Evolutionary conservation across 2,888 invertebrate species (phyloP), one percentile per base, ranked within the genome.

Genomic region (Mamestra brassicae): DNA sequence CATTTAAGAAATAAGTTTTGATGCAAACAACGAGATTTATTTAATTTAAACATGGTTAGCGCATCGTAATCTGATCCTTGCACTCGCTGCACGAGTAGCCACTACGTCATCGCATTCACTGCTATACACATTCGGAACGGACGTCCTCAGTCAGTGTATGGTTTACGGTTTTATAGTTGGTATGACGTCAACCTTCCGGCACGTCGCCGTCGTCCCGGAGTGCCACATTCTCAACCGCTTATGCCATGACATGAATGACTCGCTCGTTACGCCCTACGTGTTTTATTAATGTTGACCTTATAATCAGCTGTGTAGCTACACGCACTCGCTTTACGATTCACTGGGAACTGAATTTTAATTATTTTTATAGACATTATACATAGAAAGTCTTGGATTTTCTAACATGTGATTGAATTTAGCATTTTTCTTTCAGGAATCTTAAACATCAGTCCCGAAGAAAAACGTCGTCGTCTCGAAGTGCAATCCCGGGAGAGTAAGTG

Each of bases 401-500:
- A 34, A 54, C 65, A 75, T 55, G 50, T 58, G 10, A 67, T 66
- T 84, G 17, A 67, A 64, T 74, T n/a, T 71, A 34, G 47, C 11
- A 38, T 71, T 71, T 67, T 80, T 76, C 54, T 84, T 82, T 74
- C 74, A 96, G 97, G 97, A 92, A 97, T 98, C 85, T 95, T 97
- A 72, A 98, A 98, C 91, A 95, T 98, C 79, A 97, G 97, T 76
- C 96, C 97, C 3, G 97, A 97, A 72, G 98, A 98, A 89, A 97
- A 97, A 87, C 97, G 97, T 76, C 97, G 96, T 84, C 97, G 97
- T 80, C 95, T 98, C 57, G 98, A 98, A 90, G 95, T 97, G 78
- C 99, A 99, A 95, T 97, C 97, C 88, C 96, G 97, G 77, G 97
- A 97, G 71, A 98, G 97, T 93, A 97, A 97, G 91, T 99, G 98